Evolutionary conservation across 2,888 invertebrate genomes (phyloP).

Genomic region (Zelleria hepariella): DNA sequence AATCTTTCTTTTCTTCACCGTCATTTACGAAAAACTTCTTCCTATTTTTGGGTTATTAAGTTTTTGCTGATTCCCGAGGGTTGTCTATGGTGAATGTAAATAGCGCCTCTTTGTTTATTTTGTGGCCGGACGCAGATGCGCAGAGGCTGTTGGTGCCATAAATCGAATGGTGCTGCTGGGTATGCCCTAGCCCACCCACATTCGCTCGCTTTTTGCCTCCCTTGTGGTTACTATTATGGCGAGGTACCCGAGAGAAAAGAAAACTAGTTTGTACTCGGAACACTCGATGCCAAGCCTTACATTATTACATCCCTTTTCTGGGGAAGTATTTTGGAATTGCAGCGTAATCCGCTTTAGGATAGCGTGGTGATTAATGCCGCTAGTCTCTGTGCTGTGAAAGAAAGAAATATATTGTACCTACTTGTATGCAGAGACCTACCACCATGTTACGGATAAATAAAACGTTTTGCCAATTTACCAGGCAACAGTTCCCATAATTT

Average conservation of each 20-base stretch:
- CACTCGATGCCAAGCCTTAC: not conserved
- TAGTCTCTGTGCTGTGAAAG: too few relatives aligned
- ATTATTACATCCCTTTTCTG: not conserved
- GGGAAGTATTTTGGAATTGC: not conserved
- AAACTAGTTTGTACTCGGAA: not conserved
- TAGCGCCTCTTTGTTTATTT: slow-evolving; percentile 37
- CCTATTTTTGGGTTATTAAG: not conserved
- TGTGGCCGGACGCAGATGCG: slow-evolving; percentile 50
- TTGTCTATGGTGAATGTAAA: slow-evolving; percentile 11
- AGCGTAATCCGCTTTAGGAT: not conserved
- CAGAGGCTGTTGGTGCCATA: slow-evolving; percentile 35
- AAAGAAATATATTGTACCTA: too few relatives aligned
- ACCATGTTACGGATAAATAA: too few relatives aligned
- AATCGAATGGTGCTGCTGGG: slow-evolving; percentile 11
- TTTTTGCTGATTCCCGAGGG: not conserved
- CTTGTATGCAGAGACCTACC: too few relatives aligned
- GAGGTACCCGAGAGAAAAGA: not conserved
- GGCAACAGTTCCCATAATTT: not conserved
- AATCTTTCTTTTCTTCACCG: not conserved
- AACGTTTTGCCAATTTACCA: not conserved
- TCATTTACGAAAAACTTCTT: not conserved
- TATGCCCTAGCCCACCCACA: slow-evolving; percentile 41
- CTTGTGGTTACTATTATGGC: not conserved
- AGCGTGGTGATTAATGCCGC: not conserved
- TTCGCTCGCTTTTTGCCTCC: slow-evolving; percentile 1